Base-by-base conservation (phyloP, 2,113 vertebrate genomes). In the Spermophilus dauricus region DNA sequence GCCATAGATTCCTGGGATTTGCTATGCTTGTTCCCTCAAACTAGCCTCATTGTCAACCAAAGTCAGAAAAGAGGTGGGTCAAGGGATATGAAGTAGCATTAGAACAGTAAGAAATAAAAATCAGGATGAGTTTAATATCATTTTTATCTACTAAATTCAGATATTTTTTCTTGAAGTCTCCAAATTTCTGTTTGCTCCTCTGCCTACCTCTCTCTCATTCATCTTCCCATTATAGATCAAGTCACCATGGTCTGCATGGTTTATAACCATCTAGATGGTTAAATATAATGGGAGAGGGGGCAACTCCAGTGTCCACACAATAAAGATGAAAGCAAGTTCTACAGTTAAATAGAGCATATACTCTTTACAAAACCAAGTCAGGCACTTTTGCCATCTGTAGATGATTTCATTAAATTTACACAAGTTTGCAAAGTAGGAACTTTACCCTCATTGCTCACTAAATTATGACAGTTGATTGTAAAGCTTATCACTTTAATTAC, bases 71-170 rank as follows among this genome's bases (percentile, higher is more conserved):
- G 89, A 6, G 48, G 8, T 24, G 26, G 9, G 69, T 26, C 26
- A 63, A 30, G 17, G 78, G 22, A 24, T 78, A 26, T 10, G 30
- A 70, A 80, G 30, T 56, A 48, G 16, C 39, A 70, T 82, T 22
- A 56, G 13, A 45, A 80, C 26, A 92, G 5, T n/a, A 75, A 80
- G 34, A 82, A 93, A 89, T n/a, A 82, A 89, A 86, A 78, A 73
- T 89, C 32, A 94, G 86, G 51, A 76, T 87, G 42, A 92, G 84
- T 51, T 8, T 56, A 84, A 24, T n/a, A 42, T 51, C 37, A 91
- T 90, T 83, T 78, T 85, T 76, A 70, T 73, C 28, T 37, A 48
- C 39, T 88, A 18, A 9, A 30, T 39, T 42, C n/a, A 42, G 9
- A 32, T 28, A 1, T 63, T 63, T 92, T 65, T 89, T 61, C 45